phyloP scores from a whole-genome alignment of 2,888 invertebrate species.

The Cephus pulcher region DNA sequence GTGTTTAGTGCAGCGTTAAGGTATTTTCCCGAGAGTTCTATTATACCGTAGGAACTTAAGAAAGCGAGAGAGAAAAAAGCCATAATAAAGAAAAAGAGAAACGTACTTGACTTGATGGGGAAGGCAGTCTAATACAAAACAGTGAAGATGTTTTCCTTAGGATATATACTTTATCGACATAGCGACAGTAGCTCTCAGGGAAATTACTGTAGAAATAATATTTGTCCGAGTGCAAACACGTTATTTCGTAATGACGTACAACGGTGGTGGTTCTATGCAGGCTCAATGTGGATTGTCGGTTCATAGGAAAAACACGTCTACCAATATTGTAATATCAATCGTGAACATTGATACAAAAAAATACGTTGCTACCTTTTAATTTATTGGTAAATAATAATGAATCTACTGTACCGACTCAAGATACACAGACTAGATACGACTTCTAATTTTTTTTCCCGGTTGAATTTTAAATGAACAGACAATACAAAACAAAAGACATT shows the following conservation, averaged over 20 bases:
- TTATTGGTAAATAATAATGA: too few relatives aligned
- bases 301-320: too few relatives aligned
- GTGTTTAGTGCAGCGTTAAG: conserved; percentile 90
- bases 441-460: too few relatives aligned
- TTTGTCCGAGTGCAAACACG: conserved; percentile 24
- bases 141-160: conserved; percentile 24
- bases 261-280: neutral
- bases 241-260: conserved; percentile 25
- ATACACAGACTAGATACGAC: too few relatives aligned
- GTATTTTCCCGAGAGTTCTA: conserved; percentile 62
- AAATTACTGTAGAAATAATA: conserved; percentile 32
- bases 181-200: conserved; percentile 21
- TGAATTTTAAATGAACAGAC: too few relatives aligned
- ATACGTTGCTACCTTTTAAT: too few relatives aligned
- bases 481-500: too few relatives aligned
- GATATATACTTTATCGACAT: too few relatives aligned
- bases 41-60: neutral
- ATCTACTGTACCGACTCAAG: too few relatives aligned
- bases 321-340: too few relatives aligned
- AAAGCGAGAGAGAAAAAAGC: neutral
- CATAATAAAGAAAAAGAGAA: conserved; percentile 3
- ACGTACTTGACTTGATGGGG: neutral
- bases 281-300: neutral
- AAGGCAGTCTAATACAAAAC: neutral
- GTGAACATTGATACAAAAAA: too few relatives aligned